Percentiles rank a stretch among this genome's conserved stretches.
phyloP scores from a whole-genome alignment of 2,797 vertebrate species.

The Alectoris magna region DNA sequence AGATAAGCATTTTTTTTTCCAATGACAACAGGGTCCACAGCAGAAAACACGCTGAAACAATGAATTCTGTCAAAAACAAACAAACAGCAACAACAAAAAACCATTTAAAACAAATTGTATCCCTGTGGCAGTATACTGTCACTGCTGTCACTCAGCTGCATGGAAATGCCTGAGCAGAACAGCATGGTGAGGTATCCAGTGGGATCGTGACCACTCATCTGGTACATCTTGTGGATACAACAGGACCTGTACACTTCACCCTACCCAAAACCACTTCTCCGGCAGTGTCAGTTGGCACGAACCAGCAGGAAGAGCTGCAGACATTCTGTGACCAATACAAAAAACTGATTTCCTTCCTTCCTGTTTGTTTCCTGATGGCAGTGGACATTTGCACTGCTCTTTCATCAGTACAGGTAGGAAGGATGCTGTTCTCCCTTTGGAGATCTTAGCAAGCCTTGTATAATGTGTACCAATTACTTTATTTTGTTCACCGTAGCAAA shows the following conservation, averaged over 20 bases:
- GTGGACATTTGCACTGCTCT: not conserved
- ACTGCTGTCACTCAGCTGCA: not conserved
- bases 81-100: too few species aligned
- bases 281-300: not conserved
- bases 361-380: not conserved
- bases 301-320: not conserved
- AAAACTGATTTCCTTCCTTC: not conserved
- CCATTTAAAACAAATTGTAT: not conserved
- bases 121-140: not conserved
- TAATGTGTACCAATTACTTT: not conserved
- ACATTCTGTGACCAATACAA: not conserved
- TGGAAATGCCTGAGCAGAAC: not conserved
- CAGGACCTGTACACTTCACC: not conserved
- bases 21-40: not conserved
- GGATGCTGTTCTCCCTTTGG: not conserved
- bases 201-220: not conserved
- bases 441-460: not conserved
- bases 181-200: not conserved
- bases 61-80: not conserved
- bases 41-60: not conserved
- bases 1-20: not conserved
- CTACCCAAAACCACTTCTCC: not conserved
- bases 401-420: not conserved
- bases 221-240: not conserved
- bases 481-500: constrained; percentile 12